Conservation (phyloP, 2,113 vertebrate species). For the Martes martes region DNA sequence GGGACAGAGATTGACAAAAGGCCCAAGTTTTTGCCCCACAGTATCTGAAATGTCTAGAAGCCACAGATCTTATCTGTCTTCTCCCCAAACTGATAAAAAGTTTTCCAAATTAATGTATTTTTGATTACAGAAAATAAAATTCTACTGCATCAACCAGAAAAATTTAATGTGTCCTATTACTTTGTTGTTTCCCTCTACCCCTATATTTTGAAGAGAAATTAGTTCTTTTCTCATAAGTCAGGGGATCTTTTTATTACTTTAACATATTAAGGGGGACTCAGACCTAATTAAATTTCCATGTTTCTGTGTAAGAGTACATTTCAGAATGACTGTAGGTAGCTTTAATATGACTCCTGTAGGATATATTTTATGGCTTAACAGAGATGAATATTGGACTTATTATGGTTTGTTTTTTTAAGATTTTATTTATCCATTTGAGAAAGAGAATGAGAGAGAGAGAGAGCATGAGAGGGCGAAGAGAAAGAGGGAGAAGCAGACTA, state of each 20-base stretch:
- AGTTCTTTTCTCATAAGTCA: not conserved
- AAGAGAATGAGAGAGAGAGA: no score
- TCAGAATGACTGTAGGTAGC: not conserved
- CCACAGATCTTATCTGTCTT: not conserved
- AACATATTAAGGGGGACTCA: not conserved
- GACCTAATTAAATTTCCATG: not conserved
- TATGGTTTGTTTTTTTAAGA: not conserved
- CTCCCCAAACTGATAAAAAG: not conserved
- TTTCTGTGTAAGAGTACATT: not conserved
- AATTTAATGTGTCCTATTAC: not conserved
- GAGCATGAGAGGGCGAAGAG: no score
- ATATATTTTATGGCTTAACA: not conserved
- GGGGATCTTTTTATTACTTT: not conserved
- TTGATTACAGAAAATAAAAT: not conserved
- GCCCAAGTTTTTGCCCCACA: not conserved
- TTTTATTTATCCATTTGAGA: no score
- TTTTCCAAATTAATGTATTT: constrained; percentile 15
- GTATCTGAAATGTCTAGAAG: constrained; percentile 1
- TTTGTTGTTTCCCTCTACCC: not conserved
- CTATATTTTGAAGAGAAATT: not conserved
- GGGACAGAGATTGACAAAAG: not conserved
- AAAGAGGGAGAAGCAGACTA: no score
- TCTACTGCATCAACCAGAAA: not conserved
- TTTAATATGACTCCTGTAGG: not conserved
- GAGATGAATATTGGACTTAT: not conserved